phyloP scores from a whole-genome alignment of 2,797 vertebrate species.

The Poeciliopsis infans region DNA sequence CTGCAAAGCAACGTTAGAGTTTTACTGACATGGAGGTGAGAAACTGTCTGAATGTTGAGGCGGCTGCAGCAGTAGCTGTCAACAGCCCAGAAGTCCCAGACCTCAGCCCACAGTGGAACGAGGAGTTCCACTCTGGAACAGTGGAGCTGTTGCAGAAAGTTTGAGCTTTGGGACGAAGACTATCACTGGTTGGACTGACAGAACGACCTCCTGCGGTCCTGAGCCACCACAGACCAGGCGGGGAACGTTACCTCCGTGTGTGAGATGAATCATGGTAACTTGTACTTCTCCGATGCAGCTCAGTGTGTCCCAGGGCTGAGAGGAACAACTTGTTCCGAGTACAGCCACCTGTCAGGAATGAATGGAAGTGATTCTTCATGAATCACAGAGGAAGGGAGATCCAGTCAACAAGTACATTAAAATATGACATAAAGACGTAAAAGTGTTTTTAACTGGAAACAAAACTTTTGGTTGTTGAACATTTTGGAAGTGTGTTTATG shows the following conservation, averaged over 20 bases:
- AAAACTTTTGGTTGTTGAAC: background rate
- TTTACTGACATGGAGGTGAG: constrained; percentile 2
- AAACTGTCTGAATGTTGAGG: background rate
- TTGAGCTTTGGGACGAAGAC: background rate
- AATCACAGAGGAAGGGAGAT: background rate
- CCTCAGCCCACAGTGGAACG: background rate
- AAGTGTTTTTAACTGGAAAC: background rate
- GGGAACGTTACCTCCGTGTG: background rate
- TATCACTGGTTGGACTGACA: background rate
- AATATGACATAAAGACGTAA: background rate
- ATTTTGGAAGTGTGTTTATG: no score
- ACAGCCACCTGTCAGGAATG: background rate
- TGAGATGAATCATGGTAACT: background rate
- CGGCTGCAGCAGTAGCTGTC: background rate
- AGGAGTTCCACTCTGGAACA: background rate
- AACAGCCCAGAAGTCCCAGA: background rate
- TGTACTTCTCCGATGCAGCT: background rate
- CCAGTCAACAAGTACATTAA: background rate
- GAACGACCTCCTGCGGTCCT: background rate
- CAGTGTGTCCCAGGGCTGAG: background rate
- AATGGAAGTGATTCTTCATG: background rate
- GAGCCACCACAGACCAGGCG: background rate
- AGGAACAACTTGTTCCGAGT: background rate
- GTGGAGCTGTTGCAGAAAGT: background rate
- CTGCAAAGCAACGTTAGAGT: background rate